Base-by-base conservation (phyloP, 1,140 invertebrate genomes). In the Zaprionus gabonicus region DNA sequence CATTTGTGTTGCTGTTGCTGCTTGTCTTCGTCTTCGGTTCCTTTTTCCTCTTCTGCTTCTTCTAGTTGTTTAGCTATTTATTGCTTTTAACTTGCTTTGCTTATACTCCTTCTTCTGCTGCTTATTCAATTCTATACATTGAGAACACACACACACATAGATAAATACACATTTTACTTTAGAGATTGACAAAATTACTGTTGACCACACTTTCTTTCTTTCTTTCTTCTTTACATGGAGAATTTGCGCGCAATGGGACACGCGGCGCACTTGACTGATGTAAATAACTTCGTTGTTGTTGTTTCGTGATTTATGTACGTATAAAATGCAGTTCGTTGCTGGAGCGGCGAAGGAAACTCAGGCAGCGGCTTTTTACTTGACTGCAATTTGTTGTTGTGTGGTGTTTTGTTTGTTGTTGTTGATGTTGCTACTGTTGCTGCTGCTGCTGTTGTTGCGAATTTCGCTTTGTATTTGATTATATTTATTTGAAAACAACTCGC, bases 61-160 rank as follows among this genome's bases (percentile, higher is more conserved):
- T 73, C 55, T 71, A 75, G 60, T 60, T 77, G 55, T 20, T 75
- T 60, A 44, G 51, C 53, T 77, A 56, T 60, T 58, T 77, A 56
- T 65, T 58, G 60, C 62, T 63, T 66, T 75, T 46, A 62, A 57
- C 71, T 67, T 71, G 59, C 34, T 82, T 70, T 70, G 71, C 60
- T 76, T 65, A 62, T 69, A 78, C 64, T 73, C 53, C 38, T 46
- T 28, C 28, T 28, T 31, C 31, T 34, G 53, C 69, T 86, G 70
- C 83, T 83, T 82, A 87, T 79, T 87, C 51, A 80, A 82, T 80
- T 83, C 77, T 83, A 88, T 82, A 85, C 81, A 85, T 76, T 81
- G 58, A 81, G 66, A 68, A 79, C 76, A 90, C 76, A 76, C 68
- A 81, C 68, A 71, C 71, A 68, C 69, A 46, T 49, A 71, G 57